phyloP scores from a whole-genome alignment of 2,797 vertebrate genomes.

The Pseudochromis fuscus region DNA sequence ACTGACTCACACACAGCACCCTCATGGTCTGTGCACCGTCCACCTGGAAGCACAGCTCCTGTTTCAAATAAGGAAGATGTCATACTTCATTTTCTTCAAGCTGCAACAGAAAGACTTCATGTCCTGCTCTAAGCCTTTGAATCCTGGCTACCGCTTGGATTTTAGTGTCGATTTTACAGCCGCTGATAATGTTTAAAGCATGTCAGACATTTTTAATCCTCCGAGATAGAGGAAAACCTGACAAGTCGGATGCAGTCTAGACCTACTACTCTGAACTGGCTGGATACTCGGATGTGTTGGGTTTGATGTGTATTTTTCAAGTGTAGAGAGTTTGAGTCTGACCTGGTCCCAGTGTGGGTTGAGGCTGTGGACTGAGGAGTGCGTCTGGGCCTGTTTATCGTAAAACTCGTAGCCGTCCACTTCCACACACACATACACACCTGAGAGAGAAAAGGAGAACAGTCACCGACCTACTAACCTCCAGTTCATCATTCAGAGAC shows the following conservation, averaged over 20 bases:
- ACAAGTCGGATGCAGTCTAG: slow-evolving; percentile 63
- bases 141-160: slow-evolving; percentile 35
- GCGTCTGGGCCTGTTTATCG: slow-evolving; percentile 79
- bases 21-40: slow-evolving; percentile 78
- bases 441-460: slow-evolving; percentile 56
- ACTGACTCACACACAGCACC: slow-evolving; percentile 79
- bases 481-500: not conserved
- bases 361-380: slow-evolving; percentile 74
- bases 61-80: slow-evolving; percentile 11
- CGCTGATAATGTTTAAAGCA: slow-evolving; percentile 66
- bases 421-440: slow-evolving; percentile 81
- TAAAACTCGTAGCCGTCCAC: slow-evolving; percentile 84
- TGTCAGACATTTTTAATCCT: slow-evolving; percentile 32
- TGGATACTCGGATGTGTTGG: not conserved
- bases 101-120: slow-evolving; percentile 5
- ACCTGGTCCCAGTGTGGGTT: slow-evolving; percentile 86
- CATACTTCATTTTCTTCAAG: not conserved
- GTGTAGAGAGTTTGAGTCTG: not conserved
- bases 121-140: slow-evolving; percentile 27
- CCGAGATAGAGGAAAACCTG: slow-evolving; percentile 6
- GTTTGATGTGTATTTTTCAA: not conserved
- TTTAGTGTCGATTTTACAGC: slow-evolving; percentile 49
- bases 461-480: not conserved
- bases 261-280: slow-evolving; percentile 32
- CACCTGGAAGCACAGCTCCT: slow-evolving; percentile 85